Base-by-base conservation (phyloP, 1,140 invertebrate species). In the Drosophila murphyi region DNA sequence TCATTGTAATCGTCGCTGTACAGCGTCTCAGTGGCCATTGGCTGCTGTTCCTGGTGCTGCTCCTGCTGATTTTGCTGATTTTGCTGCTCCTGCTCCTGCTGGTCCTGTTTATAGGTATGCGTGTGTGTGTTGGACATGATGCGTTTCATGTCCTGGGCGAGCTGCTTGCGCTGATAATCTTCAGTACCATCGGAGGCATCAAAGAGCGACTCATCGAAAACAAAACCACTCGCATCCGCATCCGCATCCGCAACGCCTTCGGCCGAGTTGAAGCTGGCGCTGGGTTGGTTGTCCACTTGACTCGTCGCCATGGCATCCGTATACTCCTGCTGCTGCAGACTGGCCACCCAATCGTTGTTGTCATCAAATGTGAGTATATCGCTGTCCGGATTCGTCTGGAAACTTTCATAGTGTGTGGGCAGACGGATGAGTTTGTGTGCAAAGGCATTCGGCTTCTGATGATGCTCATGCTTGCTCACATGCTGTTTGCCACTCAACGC, bases 91-190 rank as follows among this genome's bases (percentile, higher is more conserved):
- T 67, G 63, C 8, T 64, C 39, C 5, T 59, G 45, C 37, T 59
- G 54, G n/a, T 64, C 51, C 43, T 75, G 70, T 10, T 72, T 60
- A 35, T 52, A 72, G n/a, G 47, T 59, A 48, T 78, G 71, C 7
- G 67, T 64, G 41, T 87, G 78, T 28, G 77, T 85, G 51, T 92
- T 92, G 43, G 87, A 90, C 89, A 92, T 90, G 35, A 92, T 92
- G 28, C 92, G 92, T 56, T 88, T 76, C 92, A 92, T 92, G 51
- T 92, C 90, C 59, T 91, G 80, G 5, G 82, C 80, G n/a, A 92
- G 60, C 56, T 91, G 89, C 55, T 92, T 92, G 29, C 89, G 80
- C 32, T 91, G 91, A 43, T 90, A 90, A 29, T 91, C 83, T 43
- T 92, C 81, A 4, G 87, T 79, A n/a, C 83, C 83, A 52, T 87